Base-by-base conservation (phyloP, 2,113 vertebrate species). In the Leucosticte australis region DNA sequence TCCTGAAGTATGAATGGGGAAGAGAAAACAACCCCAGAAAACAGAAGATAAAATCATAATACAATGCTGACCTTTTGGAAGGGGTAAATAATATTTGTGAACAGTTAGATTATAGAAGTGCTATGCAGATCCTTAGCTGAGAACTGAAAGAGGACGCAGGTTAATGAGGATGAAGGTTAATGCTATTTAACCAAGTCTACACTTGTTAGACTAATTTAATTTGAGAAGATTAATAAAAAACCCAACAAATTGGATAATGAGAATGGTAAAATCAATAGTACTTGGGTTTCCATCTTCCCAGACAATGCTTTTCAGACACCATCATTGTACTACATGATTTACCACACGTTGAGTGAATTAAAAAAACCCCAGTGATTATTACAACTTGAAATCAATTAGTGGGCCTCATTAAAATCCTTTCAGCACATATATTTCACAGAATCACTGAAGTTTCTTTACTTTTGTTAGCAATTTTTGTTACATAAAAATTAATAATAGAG, bases 1-100 rank as follows among this genome's bases (percentile, higher is more conserved):
- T 39, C 8, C 33, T 23, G 27, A 76, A 41, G 4, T 46, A 69
- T 22, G 23, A 64, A 64, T 21, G 13, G 2, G 21, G 1, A 23
- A 3, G 2, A 3, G 4, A 2, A 31, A 50, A 26, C 8, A 16
- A 11, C 7, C 13, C 20, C 24, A 37, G 3, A 20, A 57, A 64
- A 9, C 5, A 39, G 6, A 50, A 41, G 9, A 23, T 23, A 10
- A 68, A 91, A 4, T 6, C 4, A 1, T 85, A 64, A 39, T 19
- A 37, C 4, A 30, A 2, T n/a, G 3, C 7, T 69, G 19, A 28
- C 15, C 4, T 69, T 86, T 81, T 47, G 18, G 10, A 73, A 76
- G 4, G 14, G 10, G 4, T 19, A 42, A 62, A 59, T 28, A 28
- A 33, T 63, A 64, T 53, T 59, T 59, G 7, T 59, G 6, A 71